Base-by-base conservation (phyloP, 2,888 invertebrate species). In the Gryllus longicercus region DNA sequence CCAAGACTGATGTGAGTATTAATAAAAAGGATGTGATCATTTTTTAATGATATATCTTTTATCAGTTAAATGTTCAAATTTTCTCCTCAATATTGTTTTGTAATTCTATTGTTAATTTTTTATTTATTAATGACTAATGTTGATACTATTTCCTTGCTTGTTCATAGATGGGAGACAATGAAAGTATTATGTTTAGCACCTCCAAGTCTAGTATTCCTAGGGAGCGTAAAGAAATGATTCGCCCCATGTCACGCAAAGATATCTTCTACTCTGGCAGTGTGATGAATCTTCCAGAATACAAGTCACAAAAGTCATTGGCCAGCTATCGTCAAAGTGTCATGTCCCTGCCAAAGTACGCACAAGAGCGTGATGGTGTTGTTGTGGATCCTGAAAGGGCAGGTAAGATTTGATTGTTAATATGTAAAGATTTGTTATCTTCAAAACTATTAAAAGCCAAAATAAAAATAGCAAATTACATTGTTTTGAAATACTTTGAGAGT, bases 221-320 rank as follows among this genome's bases (percentile, higher is more conserved):
- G 82, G 91, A 91, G 84, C 90, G 89, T 83, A 89, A 91, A 77
- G 89, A 92, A 83, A 95, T 96, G 90, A 93, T 96, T 21, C 91
- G 97, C 23, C 98, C 98, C 4, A 88, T 98, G 88, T 97, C 97
- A 11, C 91, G 97, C 79, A 97, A 97, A 86, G 99, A 99, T 88
- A 98, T 98, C 85, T 98, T 99, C 90, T 98, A 98, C 88, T 96
- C 97, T 3, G 98, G 99, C 51, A 97, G 97, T 77, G 95, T 99
- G 49, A 91, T 94, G 82, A 96, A 98, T 88, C 90, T 99, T 84
- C 96, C 96, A 0, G 97, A 97, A 87, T 98, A 94, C 88, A 95
- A 95, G 87, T 96, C 96, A 81, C 96, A 97, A 87, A 95, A 96
- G 85, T 96, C 96, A 2, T 89, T 98, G 80, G 93, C 94, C 80